These are phyloP conservation scores for Theocolax elegans DNA, from an alignment of 1,140 invertebrate genomes.

Conservation along the genomic window DNA sequence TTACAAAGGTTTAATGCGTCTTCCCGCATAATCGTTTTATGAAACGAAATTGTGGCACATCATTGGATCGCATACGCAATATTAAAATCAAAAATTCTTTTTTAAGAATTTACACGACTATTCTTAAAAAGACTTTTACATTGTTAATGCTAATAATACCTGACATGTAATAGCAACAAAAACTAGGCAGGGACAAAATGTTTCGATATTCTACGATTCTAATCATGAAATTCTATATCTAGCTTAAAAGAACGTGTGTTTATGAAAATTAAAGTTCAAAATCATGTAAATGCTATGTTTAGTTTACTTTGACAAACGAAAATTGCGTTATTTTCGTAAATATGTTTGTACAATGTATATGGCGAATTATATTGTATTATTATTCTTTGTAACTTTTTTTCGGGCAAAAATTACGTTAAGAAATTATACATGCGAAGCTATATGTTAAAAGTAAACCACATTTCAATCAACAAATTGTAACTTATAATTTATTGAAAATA, in stretches of 20 bases:
- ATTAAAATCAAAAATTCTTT: conserved; percentile 2
- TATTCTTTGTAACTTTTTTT: conserved; percentile 47
- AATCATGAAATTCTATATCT: background rate
- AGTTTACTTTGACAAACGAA: conserved; percentile 22
- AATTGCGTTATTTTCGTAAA: conserved; percentile 19
- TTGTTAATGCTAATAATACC: background rate
- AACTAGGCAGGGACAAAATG: background rate
- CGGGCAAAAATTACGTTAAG: too few species aligned
- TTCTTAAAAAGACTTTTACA: background rate
- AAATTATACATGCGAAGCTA: conserved; percentile 40
- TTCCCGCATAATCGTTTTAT: conserved; percentile 1
- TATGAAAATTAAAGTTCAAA: too few species aligned
- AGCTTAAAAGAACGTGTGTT: background rate
- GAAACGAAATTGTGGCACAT: conserved; percentile 17
- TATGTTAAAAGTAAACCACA: too few species aligned
- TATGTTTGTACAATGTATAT: conserved; percentile 25
- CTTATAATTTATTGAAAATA: too few species aligned
- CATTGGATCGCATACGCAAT: conserved; percentile 4
- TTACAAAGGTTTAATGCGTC: too few species aligned
- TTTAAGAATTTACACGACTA: background rate
- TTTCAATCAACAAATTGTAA: too few species aligned
- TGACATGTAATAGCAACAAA: background rate
- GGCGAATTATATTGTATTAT: conserved; percentile 52
- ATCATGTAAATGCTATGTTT: too few species aligned
- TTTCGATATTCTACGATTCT: conserved; percentile 7